Base-by-base conservation (phyloP, 2,113 vertebrate species). In the Edolisoma coerulescens region DNA sequence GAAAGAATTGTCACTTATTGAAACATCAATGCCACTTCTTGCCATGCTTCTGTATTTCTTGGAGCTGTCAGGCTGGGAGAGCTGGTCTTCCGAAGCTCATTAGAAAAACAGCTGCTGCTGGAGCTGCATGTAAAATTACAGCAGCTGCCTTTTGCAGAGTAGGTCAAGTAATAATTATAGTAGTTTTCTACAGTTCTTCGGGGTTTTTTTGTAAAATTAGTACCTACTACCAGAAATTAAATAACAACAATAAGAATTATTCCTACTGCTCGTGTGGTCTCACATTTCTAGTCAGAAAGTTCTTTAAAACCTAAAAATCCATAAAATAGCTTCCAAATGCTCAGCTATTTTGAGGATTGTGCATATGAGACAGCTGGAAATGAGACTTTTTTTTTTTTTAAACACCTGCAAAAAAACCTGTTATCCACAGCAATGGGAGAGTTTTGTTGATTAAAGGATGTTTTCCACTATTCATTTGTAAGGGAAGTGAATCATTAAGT, bases 321-420 rank as follows among this genome's bases (percentile, higher is more conserved):
- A 52, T 83, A 24, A 91, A 90, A 80, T 39, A 45, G 19, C 35
- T 90, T 90, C 53, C 32, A 64, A 85, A 63, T 56, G 79, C 64
- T 77, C 79, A 56, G 50, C 70, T 91, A 50, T 95, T 94, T 93
- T 85, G 82, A 85, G 85, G 91, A 61, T 50, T 35, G 33, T 87
- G 57, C 23, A 33, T 30, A 65, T 61, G 30, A 1, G 7, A 83
- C 70, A 89, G 74, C 67, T 88, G 82, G 59, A 95, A 89, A 91
- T 47, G 0, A 75, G 41, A 35, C 21, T 33, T 44, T 26, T 47
- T 65, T 67, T 67, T 76, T 74, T 76, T 59, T 60, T 13, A 23
- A 86, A 75, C 35, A 96, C 79, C 79, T 77, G 71, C 3, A 3
- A 27, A 84, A 87, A 91, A 73, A 27, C 4, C 45, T 71, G 42